Conservation (phyloP, 2,888 invertebrate species). For the Patella caerulea region DNA sequence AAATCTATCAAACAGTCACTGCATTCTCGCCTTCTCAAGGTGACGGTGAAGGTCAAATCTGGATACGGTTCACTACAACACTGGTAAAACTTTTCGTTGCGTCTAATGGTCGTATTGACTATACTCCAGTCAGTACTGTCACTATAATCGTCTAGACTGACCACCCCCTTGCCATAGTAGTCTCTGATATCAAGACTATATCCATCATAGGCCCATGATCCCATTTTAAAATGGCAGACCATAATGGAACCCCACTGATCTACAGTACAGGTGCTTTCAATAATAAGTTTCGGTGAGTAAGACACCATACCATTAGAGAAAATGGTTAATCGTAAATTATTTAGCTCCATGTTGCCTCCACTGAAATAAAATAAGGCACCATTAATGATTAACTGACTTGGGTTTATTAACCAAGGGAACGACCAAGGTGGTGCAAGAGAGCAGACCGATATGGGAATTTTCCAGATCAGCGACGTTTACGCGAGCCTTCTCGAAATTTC, state of each 20-base stretch:
- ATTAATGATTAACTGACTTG: too few species aligned
- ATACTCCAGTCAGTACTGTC: background rate
- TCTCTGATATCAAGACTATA: slow-evolving; percentile 4
- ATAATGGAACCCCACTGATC: background rate
- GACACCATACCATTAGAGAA: background rate
- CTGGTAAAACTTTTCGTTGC: background rate
- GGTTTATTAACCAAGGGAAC: too few species aligned
- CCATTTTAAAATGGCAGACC: slow-evolving; percentile 1
- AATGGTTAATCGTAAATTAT: background rate
- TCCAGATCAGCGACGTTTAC: too few species aligned
- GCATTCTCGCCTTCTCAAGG: background rate
- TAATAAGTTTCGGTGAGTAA: background rate
- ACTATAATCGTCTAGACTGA: background rate
- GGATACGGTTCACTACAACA: slow-evolving; percentile 1
- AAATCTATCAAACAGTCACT: background rate
- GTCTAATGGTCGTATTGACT: slow-evolving; percentile 1
- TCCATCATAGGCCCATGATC: slow-evolving; percentile 6
- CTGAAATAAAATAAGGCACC: background rate
- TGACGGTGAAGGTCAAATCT: background rate
- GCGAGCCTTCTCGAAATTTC: too few species aligned
- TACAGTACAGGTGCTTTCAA: background rate
- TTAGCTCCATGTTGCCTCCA: background rate
- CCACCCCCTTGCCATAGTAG: background rate
- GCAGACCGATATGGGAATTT: too few species aligned
- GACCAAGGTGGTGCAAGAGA: too few species aligned